Evolutionary conservation across 2,113 vertebrate species (phyloP), one percentile per base, ranked within the genome.

Genomic region (Ia io): DNA sequence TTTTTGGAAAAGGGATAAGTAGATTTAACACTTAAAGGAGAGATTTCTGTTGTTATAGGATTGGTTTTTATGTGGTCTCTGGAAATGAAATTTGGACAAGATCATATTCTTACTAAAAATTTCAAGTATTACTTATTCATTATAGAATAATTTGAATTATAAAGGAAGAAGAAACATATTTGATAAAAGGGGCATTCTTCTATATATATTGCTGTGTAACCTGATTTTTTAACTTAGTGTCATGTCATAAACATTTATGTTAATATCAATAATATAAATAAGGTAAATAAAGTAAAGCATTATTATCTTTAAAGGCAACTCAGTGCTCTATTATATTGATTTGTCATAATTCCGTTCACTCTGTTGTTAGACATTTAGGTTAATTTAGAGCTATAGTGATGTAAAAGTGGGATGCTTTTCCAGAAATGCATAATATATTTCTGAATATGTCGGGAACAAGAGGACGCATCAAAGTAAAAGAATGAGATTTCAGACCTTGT

Each of bases 81-180:
- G 51, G n/a, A 95, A 96, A 90, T 88, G 23, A 88, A 84, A 84
- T 92, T 92, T 95, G 51, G 51, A 65, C 92, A 70, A 79, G 53
- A 35, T 59, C 61, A 44, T 95, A 51, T 61, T 90, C 32, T 95
- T 69, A 73, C 18, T 78, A 78, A 95, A 86, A 84, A 42, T 59
- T 84, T 59, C 56, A 74, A 80, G 16, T 91, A 23, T 9, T 90
- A 51, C 30, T 91, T 89, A 69, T 42, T 69, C 53, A 42, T 90
- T 88, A 1, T 49, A 93, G 56, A 85, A 73, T 86, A 84, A 90
- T 89, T 65, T 70, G 77, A 87, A 87, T 84, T 71, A 37, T 78
- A 85, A 78, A 65, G 44, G 49, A 80, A 78, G 20, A 96, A 71
- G 61, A 59, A 63, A 71, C 6, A 42, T 89, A 71, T 70, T 95